Base-by-base conservation (phyloP, 2,113 vertebrate genomes). In the Gymnocephalus cernua region DNA sequence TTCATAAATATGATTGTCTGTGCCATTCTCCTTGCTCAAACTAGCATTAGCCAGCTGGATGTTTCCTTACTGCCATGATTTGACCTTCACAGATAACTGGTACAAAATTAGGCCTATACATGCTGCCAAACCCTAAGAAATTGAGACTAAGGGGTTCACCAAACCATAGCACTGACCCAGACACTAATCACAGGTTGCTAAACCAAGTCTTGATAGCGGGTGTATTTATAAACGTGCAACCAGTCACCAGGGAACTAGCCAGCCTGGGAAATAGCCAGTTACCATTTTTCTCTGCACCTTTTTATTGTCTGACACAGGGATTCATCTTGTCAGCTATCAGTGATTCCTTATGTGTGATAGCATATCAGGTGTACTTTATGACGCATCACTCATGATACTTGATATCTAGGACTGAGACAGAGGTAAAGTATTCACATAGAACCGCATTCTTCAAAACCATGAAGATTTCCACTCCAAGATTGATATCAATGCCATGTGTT, bases 151-250 rank as follows among this genome's bases (percentile, higher is more conserved):
- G 51, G 78, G 63, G 83, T 86, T 90, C 56, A 83, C 81, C 59
- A 83, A 86, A 91, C 75, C 74, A 74, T 67, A 78, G 83, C 67
- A 80, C 59, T 77, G 77, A 81, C 79, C 64, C 79, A 56, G 79
- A 74, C 71, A 84, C 76, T 87, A 91, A 91, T 92, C 79, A 91
- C 79, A 50, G 73, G 73, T 67, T 89, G 66, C 82, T 88, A 54
- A 78, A 69, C 84, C 79, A 83, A 57, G 59, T 64, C 64, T 83
- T 86, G 79, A 89, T 79, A 75, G 77, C 48, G 77, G 13, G 32
- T 57, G 63, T 85, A 82, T 83, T 90, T 85, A 90, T 86, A 64
- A 83, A 83, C 38, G 59, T 74, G 79, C 74, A 66, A 75, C 44
- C 47, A 91, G 86, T 75, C 74, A 86, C 19, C 69, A 73, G 38